Conservation (phyloP, 2,888 invertebrate genomes). For the Sarcophaga subvicina region DNA sequence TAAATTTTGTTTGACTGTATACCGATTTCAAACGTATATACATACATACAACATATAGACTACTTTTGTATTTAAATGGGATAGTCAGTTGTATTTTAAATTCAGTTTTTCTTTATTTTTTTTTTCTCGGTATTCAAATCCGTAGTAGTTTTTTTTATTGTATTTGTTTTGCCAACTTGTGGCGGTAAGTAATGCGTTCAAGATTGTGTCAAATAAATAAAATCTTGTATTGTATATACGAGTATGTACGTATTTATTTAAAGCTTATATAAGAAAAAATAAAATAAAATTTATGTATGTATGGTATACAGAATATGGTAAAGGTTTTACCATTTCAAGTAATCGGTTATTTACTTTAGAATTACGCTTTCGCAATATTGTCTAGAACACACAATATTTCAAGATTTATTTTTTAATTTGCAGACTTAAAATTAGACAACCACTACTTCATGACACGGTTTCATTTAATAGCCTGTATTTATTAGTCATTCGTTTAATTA, state of each 20-base stretch:
- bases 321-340: too few species aligned
- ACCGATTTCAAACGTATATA: neutral
- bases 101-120: constrained; percentile 18
- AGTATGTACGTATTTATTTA: neutral
- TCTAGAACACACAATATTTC: too few species aligned
- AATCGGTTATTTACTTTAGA: too few species aligned
- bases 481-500: neutral
- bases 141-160: neutral
- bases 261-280: too few species aligned
- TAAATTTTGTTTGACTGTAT: neutral
- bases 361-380: too few species aligned
- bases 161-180: neutral
- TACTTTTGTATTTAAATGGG: constrained; percentile 4
- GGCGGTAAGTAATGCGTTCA: constrained; percentile 20
- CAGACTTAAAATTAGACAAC: too few species aligned
- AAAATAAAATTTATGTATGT: too few species aligned
- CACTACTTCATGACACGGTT: too few species aligned
- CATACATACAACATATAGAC: neutral
- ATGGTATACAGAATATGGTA: too few species aligned
- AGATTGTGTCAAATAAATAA: constrained; percentile 42
- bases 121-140: constrained; percentile 2
- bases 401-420: too few species aligned
- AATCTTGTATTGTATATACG: neutral
- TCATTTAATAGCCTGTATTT: neutral
- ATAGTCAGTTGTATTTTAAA: neutral